phyloP scores from a whole-genome alignment of 2,888 invertebrate species.

The Nysson spinosus region DNA sequence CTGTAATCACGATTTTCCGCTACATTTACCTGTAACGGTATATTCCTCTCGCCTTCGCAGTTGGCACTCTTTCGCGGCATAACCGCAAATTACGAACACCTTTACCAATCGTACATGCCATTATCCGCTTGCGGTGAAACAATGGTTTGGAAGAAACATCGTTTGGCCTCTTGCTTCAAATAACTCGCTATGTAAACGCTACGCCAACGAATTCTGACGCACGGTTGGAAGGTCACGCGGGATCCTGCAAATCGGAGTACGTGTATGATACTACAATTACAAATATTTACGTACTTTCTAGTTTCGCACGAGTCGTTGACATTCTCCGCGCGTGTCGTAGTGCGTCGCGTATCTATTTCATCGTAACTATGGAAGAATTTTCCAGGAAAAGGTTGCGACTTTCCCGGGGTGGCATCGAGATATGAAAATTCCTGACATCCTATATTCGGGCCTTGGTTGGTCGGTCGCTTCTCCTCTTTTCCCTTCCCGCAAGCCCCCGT shows the following conservation, averaged over 20 bases:
- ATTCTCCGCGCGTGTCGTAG: constrained; percentile 31
- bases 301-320: constrained; percentile 3
- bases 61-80: not conserved
- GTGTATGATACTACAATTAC: no score
- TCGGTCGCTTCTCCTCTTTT: constrained; percentile 54
- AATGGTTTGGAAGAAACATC: no score
- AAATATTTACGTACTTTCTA: constrained; percentile 28
- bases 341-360: constrained; percentile 37
- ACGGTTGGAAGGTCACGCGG: no score
- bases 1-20: constrained; percentile 64
- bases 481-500: constrained; percentile 54
- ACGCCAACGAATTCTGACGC: no score
- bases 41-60: constrained; percentile 33
- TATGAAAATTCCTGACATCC: constrained; percentile 71
- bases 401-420: constrained; percentile 64
- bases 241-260: no score
- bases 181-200: no score
- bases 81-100: not conserved
- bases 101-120: no score
- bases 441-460: constrained; percentile 61
- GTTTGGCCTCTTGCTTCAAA: no score
- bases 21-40: constrained; percentile 65
- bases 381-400: constrained; percentile 57
- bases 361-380: constrained; percentile 52
- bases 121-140: no score